These are phyloP conservation scores for Microtus pennsylvanicus DNA, from an alignment of 2,113 vertebrate species.

Conservation along the genomic window DNA sequence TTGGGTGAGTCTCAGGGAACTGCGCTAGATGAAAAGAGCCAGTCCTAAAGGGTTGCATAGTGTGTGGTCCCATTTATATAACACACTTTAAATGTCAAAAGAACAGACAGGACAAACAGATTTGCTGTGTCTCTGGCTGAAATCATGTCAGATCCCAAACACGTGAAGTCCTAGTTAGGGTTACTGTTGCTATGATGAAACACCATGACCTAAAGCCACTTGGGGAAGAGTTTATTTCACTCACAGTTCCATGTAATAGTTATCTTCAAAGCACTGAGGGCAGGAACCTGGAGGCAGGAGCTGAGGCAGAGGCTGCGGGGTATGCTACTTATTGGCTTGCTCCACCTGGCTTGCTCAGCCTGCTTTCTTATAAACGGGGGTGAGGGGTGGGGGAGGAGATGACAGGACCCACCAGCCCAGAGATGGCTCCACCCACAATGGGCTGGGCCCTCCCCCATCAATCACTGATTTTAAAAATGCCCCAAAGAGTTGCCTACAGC, in stretches of 20 bases:
- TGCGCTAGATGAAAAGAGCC: conserved; percentile 1
- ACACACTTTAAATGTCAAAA: conserved; percentile 45
- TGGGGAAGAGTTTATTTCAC: not conserved
- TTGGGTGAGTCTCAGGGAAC: conserved; percentile 8
- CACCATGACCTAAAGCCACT: not conserved
- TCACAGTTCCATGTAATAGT: not conserved
- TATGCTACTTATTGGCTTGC: not conserved
- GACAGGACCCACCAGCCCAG: not conserved
- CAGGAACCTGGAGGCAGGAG: not conserved
- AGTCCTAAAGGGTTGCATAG: not conserved
- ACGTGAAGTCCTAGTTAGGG: not conserved
- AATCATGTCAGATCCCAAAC: not conserved
- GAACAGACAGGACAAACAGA: not conserved
- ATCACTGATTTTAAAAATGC: not conserved
- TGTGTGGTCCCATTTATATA: conserved; percentile 39
- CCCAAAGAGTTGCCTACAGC: not conserved
- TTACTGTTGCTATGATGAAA: not conserved
- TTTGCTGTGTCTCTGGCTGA: not conserved
- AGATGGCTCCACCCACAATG: not conserved
- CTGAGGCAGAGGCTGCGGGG: not conserved
- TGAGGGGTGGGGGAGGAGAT: too few species aligned
- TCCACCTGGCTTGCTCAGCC: not conserved
- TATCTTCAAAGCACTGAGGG: not conserved
- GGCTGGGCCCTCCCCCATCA: not conserved
- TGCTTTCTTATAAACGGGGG: not conserved